These are phyloP conservation scores for Aspidiotus destructor DNA, from an alignment of 2,888 invertebrate species.

Conservation along the genomic window DNA sequence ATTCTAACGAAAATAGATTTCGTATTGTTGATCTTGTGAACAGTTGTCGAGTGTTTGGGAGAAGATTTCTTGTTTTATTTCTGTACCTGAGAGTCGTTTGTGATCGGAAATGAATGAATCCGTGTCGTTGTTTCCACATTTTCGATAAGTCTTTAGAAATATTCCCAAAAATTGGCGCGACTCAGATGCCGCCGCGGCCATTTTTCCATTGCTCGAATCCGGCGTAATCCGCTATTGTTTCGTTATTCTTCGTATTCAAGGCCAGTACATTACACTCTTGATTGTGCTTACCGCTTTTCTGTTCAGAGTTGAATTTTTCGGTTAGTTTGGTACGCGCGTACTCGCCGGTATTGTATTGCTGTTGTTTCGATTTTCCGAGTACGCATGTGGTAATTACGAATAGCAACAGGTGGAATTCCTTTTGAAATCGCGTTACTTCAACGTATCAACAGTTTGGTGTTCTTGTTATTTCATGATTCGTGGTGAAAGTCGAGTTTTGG, in stretches of 20 bases:
- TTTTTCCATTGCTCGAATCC: constrained; percentile 12
- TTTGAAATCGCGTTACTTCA: not conserved
- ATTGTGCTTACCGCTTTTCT: not conserved
- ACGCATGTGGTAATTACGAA: constrained; percentile 18
- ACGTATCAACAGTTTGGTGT: not conserved
- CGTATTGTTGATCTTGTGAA: constrained; percentile 9
- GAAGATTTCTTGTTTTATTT: constrained; percentile 3
- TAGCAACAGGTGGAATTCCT: constrained; percentile 22
- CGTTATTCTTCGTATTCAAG: constrained; percentile 24
- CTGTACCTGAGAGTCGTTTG: constrained; percentile 8
- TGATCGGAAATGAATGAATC: not conserved
- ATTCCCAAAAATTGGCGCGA: constrained; percentile 9
- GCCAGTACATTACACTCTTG: constrained; percentile 6
- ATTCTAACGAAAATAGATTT: not conserved
- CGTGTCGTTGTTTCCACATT: constrained; percentile 1
- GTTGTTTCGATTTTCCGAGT: constrained; percentile 16
- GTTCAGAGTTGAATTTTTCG: not conserved
- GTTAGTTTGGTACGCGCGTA: not conserved
- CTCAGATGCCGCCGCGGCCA: constrained; percentile 14
- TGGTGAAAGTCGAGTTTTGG: too few species aligned
- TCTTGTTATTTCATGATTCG: constrained; percentile 1
- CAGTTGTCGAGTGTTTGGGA: too few species aligned
- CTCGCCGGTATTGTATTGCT: constrained; percentile 15
- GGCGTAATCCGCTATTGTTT: constrained; percentile 14
- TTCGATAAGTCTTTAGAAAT: not conserved